Base-by-base conservation (phyloP, 2,888 invertebrate species). In the Drosophila nigricruria region DNA sequence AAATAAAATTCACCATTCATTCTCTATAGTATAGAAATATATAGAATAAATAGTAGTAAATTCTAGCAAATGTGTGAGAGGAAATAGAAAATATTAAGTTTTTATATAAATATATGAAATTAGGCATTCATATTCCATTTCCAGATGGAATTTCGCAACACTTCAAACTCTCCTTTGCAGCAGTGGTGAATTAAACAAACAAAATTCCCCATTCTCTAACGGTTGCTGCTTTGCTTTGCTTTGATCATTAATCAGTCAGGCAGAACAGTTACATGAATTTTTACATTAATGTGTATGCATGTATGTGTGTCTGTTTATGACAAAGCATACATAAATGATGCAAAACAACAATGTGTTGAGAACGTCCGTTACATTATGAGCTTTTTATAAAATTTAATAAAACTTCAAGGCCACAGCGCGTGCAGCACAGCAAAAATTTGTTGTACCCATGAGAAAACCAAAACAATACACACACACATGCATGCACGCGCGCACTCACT, bases 351-450 rank as follows among this genome's bases (percentile, higher is more conserved):
- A 36, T 57, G 49, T 45, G 43, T 53, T 73, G 56, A 60, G 52
- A 67, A 42, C 52, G 45, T 59, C 40, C 43, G 52, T 68, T 73
- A 61, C 63, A 68, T 65, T 60, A 40, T 58, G 54, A 61, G 80
- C 71, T 75, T 87, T 87, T 83, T 87, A 77, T 84, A 81, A 89
- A 30, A 84, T 89, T 89, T 79, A 84, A 84, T 81, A 84, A 87
- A 89, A 87, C 88, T 81, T 84, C 84, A 84, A 84, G 84, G 84
- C 89, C 89, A 71, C 82, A 73, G 61, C 66, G 58, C 64, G 79
- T 81, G 79, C 77, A 76, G 73, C 85, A 72, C 85, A 71, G 80
- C 77, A 68, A 62, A 60, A 64, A 73, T 67, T 61, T 78, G 62
- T 79, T 78, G 72, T 80, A 80, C 79, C 77, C 81, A 73, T 79